Evolutionary conservation across 2,888 invertebrate genomes (phyloP).

Genomic region (Pristionchus entomophagus): DNA sequence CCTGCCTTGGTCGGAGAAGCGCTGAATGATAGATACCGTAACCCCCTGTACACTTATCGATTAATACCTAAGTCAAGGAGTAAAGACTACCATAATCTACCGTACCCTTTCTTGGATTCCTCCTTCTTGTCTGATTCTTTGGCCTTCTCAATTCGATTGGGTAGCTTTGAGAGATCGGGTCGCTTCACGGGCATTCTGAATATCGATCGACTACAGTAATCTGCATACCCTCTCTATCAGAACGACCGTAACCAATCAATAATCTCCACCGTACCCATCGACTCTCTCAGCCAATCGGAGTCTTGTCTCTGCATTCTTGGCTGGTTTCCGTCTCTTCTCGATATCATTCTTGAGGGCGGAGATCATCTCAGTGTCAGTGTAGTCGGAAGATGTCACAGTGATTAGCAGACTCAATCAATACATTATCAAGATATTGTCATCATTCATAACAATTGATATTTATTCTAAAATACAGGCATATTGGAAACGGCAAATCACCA

Average conservation of each 20-base stretch:
- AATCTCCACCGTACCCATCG: conserved; percentile 6
- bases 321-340: background rate
- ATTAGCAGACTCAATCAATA: conserved; percentile 16
- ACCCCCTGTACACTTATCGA: background rate
- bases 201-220: background rate
- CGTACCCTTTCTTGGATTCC: background rate
- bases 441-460: no score
- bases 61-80: no score
- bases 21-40: background rate
- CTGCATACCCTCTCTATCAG: background rate
- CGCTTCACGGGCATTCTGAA: conserved; percentile 36
- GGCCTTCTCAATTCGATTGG: background rate
- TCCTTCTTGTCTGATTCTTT: conserved; percentile 22
- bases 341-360: background rate
- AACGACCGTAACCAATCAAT: background rate
- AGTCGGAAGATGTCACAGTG: background rate
- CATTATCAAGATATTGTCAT: background rate
- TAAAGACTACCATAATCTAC: no score
- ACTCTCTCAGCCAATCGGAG: conserved; percentile 31
- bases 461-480: no score
- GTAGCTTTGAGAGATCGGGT: background rate
- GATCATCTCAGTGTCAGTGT: background rate
- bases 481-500: no score
- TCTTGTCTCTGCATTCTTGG: conserved; percentile 10
- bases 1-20: background rate